A percentile compares a stretch with the other conserved stretches of the same genome.
phyloP scores from a whole-genome alignment of 1,140 invertebrate genomes.

The Bombus affinis region DNA sequence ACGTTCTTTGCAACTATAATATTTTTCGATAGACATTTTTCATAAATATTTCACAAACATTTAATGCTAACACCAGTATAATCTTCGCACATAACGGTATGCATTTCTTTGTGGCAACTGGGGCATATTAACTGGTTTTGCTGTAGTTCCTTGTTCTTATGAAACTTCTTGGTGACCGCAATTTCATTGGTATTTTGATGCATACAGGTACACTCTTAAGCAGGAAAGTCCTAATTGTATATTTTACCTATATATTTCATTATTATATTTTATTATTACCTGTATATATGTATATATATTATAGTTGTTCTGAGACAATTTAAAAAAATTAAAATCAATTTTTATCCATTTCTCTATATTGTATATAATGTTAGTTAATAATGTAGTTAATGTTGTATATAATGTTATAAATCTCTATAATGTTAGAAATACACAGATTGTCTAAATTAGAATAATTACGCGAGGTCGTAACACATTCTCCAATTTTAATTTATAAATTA shows the following conservation, averaged over 20 bases:
- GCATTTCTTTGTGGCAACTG: slow-evolving; percentile 37
- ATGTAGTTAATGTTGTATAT: no score
- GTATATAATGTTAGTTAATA: no score
- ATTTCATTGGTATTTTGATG: slow-evolving; percentile 30
- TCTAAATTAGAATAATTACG: neutral
- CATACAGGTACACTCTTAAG: neutral
- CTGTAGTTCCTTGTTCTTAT: slow-evolving; percentile 26
- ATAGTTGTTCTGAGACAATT: neutral
- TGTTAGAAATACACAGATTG: neutral
- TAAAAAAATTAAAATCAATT: neutral
- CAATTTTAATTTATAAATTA: neutral
- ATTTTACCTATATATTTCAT: neutral
- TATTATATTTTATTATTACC: neutral
- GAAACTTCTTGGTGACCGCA: slow-evolving; percentile 14
- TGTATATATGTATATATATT: neutral
- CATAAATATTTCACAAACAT: neutral
- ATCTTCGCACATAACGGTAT: slow-evolving; percentile 30
- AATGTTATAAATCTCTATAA: no score
- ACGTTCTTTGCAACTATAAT: neutral
- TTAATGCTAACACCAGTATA: slow-evolving; percentile 4
- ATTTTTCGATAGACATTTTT: neutral
- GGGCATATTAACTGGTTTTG: slow-evolving; percentile 49
- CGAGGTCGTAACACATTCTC: neutral
- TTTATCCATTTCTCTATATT: neutral
- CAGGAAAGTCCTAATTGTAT: neutral